Evolutionary conservation across 2,113 vertebrate species (phyloP).

Genomic region (Hypocryptadius cinnamomeus): DNA sequence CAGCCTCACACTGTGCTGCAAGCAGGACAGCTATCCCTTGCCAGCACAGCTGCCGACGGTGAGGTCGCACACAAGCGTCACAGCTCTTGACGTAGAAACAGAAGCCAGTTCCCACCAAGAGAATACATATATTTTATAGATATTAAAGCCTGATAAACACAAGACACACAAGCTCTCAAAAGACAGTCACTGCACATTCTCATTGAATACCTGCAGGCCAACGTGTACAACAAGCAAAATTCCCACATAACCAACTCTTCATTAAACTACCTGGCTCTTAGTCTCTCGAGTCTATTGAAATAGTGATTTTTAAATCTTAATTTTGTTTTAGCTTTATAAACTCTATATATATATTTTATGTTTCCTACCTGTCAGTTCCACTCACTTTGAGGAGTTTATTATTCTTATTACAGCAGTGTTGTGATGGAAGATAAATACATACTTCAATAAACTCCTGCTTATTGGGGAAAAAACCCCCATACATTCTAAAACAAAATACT

Average conservation of each 20-base stretch:
- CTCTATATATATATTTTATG: background rate
- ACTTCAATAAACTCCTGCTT: background rate
- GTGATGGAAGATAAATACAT: background rate
- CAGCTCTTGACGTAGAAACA: background rate
- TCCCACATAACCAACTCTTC: background rate
- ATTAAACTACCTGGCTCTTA: background rate
- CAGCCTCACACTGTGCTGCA: background rate
- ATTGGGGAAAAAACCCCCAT: too few relatives aligned
- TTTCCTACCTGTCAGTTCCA: background rate
- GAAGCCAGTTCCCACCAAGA: background rate
- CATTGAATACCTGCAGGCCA: background rate
- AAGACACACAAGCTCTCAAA: background rate
- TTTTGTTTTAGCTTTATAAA: background rate
- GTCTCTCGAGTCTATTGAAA: background rate
- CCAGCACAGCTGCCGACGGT: background rate
- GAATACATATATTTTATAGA: background rate
- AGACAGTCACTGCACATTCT: background rate
- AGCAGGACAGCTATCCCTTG: background rate
- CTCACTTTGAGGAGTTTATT: background rate
- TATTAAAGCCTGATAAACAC: background rate
- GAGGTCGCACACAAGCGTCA: background rate
- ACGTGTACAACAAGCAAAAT: background rate
- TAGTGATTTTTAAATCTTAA: background rate
- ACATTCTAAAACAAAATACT: background rate
- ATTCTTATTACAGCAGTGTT: background rate